phyloP scores from a whole-genome alignment of 2,113 vertebrate species.

The Nothocercus nigrocapillus region DNA sequence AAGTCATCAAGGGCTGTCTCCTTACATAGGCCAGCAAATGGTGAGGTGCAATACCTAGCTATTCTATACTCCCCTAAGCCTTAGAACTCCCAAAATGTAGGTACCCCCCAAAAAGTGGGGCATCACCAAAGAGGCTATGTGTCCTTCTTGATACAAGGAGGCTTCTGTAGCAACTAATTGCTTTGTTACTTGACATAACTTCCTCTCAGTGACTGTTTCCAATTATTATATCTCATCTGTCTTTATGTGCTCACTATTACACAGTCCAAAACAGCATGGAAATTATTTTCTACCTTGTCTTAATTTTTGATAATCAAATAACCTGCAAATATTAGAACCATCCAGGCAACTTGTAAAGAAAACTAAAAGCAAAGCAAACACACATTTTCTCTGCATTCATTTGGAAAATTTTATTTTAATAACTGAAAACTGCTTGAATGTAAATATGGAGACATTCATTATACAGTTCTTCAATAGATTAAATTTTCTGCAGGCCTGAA shows the following conservation, averaged over 20 bases:
- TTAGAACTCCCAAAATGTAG: neutral
- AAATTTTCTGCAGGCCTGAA: neutral
- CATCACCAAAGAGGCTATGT: neutral
- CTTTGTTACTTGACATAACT: neutral
- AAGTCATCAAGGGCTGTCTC: neutral
- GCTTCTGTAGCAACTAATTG: neutral
- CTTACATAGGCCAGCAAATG: neutral
- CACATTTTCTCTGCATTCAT: neutral
- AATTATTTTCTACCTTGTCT: neutral
- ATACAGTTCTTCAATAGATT: neutral
- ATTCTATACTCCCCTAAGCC: neutral
- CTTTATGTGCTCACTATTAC: neutral
- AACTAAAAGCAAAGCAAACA: neutral
- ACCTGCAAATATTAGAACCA: neutral
- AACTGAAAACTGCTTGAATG: neutral
- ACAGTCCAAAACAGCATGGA: neutral
- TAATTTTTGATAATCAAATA: neutral
- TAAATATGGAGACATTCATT: neutral
- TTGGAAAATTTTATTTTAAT: neutral
- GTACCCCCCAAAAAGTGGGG: neutral
- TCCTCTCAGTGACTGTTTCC: neutral
- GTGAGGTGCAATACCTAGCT: fast-evolving
- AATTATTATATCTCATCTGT: neutral
- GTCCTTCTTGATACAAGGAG: neutral
- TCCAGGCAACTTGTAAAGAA: neutral